phyloP scores from a whole-genome alignment of 1,140 invertebrate genomes.

The Druon quercuslanigerum region DNA sequence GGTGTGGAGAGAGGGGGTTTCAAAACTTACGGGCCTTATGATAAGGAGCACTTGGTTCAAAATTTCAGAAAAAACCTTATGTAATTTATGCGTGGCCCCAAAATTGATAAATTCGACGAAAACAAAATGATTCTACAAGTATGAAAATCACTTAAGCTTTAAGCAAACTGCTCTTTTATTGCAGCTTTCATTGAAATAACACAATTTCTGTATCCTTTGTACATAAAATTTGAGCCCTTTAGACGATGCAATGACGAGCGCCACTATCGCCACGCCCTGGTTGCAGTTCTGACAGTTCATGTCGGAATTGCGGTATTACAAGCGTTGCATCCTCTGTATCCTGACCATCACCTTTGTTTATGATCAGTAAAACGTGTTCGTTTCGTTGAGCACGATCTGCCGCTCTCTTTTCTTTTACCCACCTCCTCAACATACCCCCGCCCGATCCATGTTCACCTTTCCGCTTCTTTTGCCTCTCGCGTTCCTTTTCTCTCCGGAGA shows the following conservation, averaged over 20 bases:
- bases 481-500: constrained; percentile 17
- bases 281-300: constrained; percentile 27
- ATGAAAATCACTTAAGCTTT: neutral
- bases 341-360: constrained; percentile 32
- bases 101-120: too few relatives aligned
- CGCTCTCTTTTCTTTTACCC: constrained; percentile 18
- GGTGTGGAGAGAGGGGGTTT: too few relatives aligned
- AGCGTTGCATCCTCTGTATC: constrained; percentile 13
- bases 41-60: too few relatives aligned
- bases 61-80: too few relatives aligned
- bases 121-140: too few relatives aligned
- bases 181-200: constrained; percentile 24
- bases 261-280: constrained; percentile 20
- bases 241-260: constrained; percentile 11
- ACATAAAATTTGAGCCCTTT: constrained; percentile 13
- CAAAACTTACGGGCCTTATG: too few relatives aligned
- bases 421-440: neutral
- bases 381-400: constrained; percentile 33
- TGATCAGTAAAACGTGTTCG: constrained; percentile 37
- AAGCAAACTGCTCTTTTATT: neutral
- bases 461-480: constrained; percentile 35
- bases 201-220: neutral
- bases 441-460: constrained; percentile 11
- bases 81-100: too few relatives aligned
- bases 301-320: constrained; percentile 25